Conservation (phyloP, 2,797 vertebrate genomes). For the Crotalus adamanteus region DNA sequence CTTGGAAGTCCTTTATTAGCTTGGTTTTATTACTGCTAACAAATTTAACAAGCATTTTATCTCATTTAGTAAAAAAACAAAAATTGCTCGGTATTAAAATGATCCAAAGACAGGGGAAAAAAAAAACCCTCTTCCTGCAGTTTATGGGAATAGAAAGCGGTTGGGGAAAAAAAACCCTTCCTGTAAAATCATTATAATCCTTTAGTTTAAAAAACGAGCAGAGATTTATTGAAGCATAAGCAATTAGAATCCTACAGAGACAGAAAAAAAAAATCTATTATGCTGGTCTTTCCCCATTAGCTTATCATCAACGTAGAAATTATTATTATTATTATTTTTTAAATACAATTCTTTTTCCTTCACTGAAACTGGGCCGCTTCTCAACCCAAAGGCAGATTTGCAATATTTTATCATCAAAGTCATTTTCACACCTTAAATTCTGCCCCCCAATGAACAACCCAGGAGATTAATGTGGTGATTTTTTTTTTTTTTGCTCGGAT, state of each 20-base stretch:
- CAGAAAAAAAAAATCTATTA: constrained; percentile 34
- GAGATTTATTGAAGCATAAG: constrained; percentile 24
- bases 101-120: not conserved
- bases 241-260: constrained; percentile 45
- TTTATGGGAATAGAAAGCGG: not conserved
- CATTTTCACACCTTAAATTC: not conserved
- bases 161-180: constrained; percentile 7
- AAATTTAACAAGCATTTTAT: constrained; percentile 23
- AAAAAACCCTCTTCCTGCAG: not conserved
- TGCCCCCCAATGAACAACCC: not conserved
- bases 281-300: not conserved
- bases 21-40: not conserved
- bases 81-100: not conserved
- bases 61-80: constrained; percentile 1
- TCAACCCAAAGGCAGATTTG: not conserved
- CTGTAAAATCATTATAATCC: constrained; percentile 1
- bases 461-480: not conserved
- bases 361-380: not conserved
- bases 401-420: not conserved
- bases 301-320: constrained; percentile 23
- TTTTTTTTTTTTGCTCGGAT: not conserved
- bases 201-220: constrained; percentile 36
- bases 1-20: constrained; percentile 11
- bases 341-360: not conserved
- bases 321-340: not conserved